phyloP scores from a whole-genome alignment of 2,797 vertebrate genomes.

The Acanthornis magna region DNA sequence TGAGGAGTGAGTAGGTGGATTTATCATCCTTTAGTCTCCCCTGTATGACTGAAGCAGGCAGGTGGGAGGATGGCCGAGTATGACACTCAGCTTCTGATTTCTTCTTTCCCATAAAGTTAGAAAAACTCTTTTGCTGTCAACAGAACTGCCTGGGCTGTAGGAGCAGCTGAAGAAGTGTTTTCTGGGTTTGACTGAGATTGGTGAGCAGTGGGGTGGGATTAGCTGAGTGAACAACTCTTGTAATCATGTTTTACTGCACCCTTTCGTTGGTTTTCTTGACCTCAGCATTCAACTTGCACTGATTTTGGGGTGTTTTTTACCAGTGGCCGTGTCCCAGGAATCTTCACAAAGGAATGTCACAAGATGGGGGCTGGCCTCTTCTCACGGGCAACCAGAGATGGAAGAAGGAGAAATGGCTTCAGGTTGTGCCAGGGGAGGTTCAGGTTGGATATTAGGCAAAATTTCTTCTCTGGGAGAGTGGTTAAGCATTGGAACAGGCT shows the following conservation, averaged over 20 bases:
- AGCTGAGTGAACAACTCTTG: neutral
- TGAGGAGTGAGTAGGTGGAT: neutral
- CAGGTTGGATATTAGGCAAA: neutral
- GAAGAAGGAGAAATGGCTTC: neutral
- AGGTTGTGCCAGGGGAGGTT: neutral
- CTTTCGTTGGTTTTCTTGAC: neutral
- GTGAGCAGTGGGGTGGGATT: neutral
- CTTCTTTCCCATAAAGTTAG: neutral
- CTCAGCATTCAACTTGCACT: neutral
- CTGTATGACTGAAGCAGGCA: neutral
- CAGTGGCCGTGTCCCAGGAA: fast-evolving
- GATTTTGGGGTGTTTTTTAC: neutral
- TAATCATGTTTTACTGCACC: neutral
- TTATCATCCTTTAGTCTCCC: neutral
- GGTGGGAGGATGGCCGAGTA: neutral
- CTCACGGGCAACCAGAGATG: neutral
- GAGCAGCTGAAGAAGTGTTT: neutral
- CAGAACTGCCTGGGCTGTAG: neutral
- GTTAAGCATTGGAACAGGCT: neutral
- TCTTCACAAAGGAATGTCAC: neutral
- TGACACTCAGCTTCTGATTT: neutral
- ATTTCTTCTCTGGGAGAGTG: neutral
- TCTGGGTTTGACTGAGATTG: neutral
- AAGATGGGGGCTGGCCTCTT: neutral
- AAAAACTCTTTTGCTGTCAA: neutral